A percentile compares a stretch with the other conserved stretches of the same genome.
Evolutionary conservation across 2,888 invertebrate species (phyloP).

Genomic region (Cheilosia soror): DNA sequence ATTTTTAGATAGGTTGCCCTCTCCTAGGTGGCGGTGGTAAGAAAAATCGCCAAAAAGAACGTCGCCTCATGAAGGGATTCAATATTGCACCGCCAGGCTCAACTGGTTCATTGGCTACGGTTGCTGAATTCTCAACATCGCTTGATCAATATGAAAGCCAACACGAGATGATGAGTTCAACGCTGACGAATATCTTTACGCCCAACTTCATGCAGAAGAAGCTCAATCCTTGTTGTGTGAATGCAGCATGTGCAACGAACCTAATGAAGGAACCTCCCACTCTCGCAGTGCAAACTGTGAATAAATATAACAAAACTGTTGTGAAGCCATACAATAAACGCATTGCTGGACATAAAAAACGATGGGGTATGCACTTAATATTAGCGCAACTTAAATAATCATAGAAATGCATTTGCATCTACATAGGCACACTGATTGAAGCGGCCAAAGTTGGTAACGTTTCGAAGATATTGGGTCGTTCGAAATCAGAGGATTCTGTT

Average conservation of each 20-base stretch:
- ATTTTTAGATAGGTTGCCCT: slow-evolving; percentile 56
- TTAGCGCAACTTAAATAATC: neutral
- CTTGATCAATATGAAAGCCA: slow-evolving; percentile 86
- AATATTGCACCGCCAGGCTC: slow-evolving; percentile 92
- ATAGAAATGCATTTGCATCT: neutral
- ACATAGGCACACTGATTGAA: slow-evolving; percentile 89
- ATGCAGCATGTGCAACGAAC: slow-evolving; percentile 80
- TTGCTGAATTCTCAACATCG: slow-evolving; percentile 91
- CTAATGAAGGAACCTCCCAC: slow-evolving; percentile 71
- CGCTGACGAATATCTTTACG: slow-evolving; percentile 88
- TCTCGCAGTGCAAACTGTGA: slow-evolving; percentile 76
- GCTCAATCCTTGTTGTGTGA: slow-evolving; percentile 77
- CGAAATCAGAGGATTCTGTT: slow-evolving; percentile 93
- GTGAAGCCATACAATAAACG: slow-evolving; percentile 84
- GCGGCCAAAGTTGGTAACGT: slow-evolving; percentile 93
- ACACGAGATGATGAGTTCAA: slow-evolving; percentile 88
- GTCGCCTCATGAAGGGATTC: slow-evolving; percentile 96
- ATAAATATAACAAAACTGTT: slow-evolving; percentile 82
- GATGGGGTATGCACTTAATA: slow-evolving; percentile 86
- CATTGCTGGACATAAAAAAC: slow-evolving; percentile 88
- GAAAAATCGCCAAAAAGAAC: slow-evolving; percentile 96
- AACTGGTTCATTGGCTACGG: slow-evolving; percentile 88
- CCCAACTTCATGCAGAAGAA: slow-evolving; percentile 82
- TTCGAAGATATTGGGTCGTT: slow-evolving; percentile 91
- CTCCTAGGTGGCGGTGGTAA: slow-evolving; percentile 92